A percentile compares a stretch with the other conserved stretches of the same genome.
Conservation (phyloP, 2,113 vertebrate species). For the Aythya baeri region DNA sequence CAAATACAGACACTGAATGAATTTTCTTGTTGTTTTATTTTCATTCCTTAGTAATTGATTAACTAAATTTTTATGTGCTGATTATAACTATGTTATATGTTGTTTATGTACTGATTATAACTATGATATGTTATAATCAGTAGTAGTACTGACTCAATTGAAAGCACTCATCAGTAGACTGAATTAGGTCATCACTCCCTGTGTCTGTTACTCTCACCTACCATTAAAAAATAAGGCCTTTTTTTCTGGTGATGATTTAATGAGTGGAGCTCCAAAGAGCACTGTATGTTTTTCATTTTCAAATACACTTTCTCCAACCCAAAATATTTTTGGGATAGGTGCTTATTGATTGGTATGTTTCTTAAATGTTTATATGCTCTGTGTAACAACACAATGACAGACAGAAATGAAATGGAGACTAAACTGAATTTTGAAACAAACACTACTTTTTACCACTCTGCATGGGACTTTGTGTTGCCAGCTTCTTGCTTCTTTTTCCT, state of each 20-base stretch:
- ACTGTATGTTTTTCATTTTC: constrained; percentile 4
- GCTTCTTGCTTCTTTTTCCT: background rate
- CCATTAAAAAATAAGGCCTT: background rate
- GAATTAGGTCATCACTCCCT: background rate
- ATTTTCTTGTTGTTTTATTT: background rate
- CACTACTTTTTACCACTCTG: background rate
- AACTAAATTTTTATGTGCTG: background rate
- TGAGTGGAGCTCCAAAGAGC: background rate
- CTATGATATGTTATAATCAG: background rate
- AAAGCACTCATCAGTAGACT: background rate
- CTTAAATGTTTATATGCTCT: background rate
- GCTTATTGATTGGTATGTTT: background rate
- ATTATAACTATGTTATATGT: no score
- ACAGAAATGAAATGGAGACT: background rate
- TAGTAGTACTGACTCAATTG: background rate
- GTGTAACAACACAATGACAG: background rate
- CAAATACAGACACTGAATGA: background rate
- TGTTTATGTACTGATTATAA: no score
- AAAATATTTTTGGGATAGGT: background rate
- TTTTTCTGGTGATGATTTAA: constrained; percentile 11
- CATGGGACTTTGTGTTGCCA: background rate
- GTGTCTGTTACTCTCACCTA: background rate
- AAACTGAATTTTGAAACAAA: constrained; percentile 1
- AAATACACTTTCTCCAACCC: background rate
- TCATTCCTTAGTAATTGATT: background rate